phyloP scores from a whole-genome alignment of 2,888 invertebrate genomes.

The Microctonus aethiopoides region DNA sequence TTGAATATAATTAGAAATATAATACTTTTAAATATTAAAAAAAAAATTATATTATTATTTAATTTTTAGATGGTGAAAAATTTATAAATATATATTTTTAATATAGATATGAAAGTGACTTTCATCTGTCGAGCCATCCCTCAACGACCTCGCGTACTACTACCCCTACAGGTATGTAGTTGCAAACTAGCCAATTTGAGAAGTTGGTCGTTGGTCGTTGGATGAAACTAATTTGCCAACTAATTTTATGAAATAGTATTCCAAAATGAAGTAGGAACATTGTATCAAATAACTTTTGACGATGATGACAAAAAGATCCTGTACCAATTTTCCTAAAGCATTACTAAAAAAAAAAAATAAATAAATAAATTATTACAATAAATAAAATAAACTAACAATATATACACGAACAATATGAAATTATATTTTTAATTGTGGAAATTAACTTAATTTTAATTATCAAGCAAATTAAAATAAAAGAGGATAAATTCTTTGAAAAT shows the following conservation, averaged over 20 bases:
- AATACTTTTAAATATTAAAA: no score
- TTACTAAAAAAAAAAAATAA: not conserved
- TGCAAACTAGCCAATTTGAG: constrained; percentile 37
- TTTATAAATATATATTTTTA: no score
- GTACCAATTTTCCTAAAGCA: no score
- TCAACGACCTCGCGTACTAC: not conserved
- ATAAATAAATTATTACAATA: not conserved
- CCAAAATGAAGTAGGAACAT: constrained; percentile 38
- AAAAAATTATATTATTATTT: constrained; percentile 25
- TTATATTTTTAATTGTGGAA: no score
- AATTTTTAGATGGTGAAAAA: not conserved
- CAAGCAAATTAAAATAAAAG: no score
- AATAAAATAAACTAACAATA: not conserved
- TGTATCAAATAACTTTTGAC: constrained; percentile 42
- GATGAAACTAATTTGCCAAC: constrained; percentile 54
- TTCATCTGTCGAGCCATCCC: not conserved
- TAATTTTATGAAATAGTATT: constrained; percentile 52
- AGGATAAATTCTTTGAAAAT: no score
- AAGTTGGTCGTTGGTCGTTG: constrained; percentile 42
- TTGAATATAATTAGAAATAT: no score
- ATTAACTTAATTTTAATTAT: no score
- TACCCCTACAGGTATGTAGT: not conserved
- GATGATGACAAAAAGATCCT: no score
- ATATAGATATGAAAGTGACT: not conserved
- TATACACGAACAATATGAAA: no score